phyloP scores from a whole-genome alignment of 2,888 invertebrate genomes.

The Gnatocerus cornutus region DNA sequence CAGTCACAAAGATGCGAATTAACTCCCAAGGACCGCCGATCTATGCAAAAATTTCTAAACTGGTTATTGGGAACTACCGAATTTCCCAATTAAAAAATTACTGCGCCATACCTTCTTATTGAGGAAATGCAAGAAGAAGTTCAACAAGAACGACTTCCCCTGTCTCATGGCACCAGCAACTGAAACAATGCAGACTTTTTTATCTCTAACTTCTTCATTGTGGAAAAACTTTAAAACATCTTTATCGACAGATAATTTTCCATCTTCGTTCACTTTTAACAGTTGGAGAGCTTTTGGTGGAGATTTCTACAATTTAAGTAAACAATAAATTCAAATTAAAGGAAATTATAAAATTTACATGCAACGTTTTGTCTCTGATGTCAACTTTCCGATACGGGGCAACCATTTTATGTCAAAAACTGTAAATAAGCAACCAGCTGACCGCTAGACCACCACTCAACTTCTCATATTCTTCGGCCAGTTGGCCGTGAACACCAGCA shows the following conservation, averaged over 20 bases:
- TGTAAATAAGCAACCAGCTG: too few species aligned
- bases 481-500: too few species aligned
- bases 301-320: not conserved
- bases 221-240: not conserved
- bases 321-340: not conserved
- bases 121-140: slow-evolving; percentile 12
- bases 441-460: too few species aligned
- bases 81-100: not conserved
- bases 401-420: too few species aligned
- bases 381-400: too few species aligned
- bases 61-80: not conserved
- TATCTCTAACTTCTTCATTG: not conserved
- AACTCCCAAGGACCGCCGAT: too few species aligned
- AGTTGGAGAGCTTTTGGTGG: not conserved
- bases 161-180: slow-evolving; percentile 11
- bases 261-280: not conserved
- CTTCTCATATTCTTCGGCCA: too few species aligned
- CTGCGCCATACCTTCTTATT: slow-evolving; percentile 1
- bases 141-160: slow-evolving; percentile 18
- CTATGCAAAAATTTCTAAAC: too few species aligned
- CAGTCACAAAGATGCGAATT: too few species aligned
- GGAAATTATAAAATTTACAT: not conserved
- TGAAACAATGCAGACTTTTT: slow-evolving; percentile 22
- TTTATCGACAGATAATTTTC: not conserved
- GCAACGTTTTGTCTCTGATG: not conserved